These are phyloP conservation scores for Eulemur rufifrons DNA, from an alignment of 2,113 vertebrate genomes.

Conservation along the genomic window DNA sequence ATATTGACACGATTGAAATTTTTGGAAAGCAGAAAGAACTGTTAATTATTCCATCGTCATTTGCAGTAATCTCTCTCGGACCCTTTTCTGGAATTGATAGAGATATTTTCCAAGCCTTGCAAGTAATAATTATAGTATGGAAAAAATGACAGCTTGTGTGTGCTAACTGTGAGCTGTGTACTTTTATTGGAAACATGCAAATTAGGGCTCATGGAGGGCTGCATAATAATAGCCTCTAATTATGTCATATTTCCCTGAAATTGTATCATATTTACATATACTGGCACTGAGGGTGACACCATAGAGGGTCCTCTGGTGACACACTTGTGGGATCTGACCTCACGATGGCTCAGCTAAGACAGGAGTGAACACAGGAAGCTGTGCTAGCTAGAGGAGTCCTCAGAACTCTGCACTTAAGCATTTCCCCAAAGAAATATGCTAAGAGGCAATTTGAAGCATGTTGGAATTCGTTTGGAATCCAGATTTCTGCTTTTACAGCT, in stretches of 20 bases:
- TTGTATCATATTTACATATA: constrained; percentile 70
- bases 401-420: background rate
- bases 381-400: background rate
- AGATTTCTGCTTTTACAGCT: constrained; percentile 74
- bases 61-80: constrained; percentile 47
- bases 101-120: constrained; percentile 64
- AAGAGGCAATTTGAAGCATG: constrained; percentile 62
- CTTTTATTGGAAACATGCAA: constrained; percentile 76
- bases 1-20: constrained; percentile 39
- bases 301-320: background rate
- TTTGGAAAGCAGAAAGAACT: constrained; percentile 35
- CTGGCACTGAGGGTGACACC: constrained; percentile 50
- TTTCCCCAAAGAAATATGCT: constrained; percentile 50
- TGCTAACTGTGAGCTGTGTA: constrained; percentile 71
- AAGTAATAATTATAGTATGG: constrained; percentile 78
- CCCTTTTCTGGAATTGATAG: constrained; percentile 56
- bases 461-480: constrained; percentile 78
- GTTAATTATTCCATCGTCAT: constrained; percentile 44
- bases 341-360: background rate
- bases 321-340: constrained; percentile 37
- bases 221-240: constrained; percentile 77
- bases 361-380: constrained; percentile 29
- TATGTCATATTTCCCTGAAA: constrained; percentile 79
- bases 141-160: constrained; percentile 71
- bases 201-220: constrained; percentile 70